A percentile compares a stretch with the other conserved stretches of the same genome.
Conservation (phyloP, 2,797 vertebrate genomes). For the Falco rusticolus region DNA sequence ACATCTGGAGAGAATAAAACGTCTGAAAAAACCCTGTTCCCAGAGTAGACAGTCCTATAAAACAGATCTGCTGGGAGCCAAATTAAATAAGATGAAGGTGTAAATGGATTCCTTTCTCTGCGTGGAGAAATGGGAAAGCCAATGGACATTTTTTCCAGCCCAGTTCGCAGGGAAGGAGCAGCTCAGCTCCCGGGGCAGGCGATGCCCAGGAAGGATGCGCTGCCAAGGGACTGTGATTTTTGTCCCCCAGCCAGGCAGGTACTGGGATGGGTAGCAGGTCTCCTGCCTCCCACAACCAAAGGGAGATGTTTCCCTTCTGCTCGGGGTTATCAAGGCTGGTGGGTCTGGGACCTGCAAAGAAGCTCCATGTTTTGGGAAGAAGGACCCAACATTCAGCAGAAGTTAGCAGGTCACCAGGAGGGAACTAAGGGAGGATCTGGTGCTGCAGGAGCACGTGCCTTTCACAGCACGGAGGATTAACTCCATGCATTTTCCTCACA, state of each 20-base stretch:
- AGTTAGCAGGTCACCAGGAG: background rate
- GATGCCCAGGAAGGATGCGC: background rate
- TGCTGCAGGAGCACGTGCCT: background rate
- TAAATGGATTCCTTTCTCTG: constrained; percentile 32
- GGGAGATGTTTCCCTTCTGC: background rate
- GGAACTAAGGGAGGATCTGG: background rate
- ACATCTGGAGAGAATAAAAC: constrained; percentile 54
- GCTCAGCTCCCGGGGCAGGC: background rate
- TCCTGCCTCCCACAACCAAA: background rate
- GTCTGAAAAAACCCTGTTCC: constrained; percentile 5
- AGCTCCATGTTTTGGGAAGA: fast-evolving
- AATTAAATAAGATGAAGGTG: constrained; percentile 16
- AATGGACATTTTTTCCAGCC: background rate
- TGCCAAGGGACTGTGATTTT: background rate
- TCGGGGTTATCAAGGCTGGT: no score
- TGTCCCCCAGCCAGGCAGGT: background rate
- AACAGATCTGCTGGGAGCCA: constrained; percentile 24
- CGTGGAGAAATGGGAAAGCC: background rate
- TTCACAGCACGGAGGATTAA: background rate
- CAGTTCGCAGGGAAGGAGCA: background rate
- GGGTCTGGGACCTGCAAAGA: background rate
- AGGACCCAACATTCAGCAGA: background rate
- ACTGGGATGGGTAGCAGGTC: background rate
- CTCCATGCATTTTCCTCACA: background rate
- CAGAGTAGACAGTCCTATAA: constrained; percentile 21